These are phyloP conservation scores for Arenicola marina DNA, from an alignment of 2,888 invertebrate genomes.

Conservation along the genomic window DNA sequence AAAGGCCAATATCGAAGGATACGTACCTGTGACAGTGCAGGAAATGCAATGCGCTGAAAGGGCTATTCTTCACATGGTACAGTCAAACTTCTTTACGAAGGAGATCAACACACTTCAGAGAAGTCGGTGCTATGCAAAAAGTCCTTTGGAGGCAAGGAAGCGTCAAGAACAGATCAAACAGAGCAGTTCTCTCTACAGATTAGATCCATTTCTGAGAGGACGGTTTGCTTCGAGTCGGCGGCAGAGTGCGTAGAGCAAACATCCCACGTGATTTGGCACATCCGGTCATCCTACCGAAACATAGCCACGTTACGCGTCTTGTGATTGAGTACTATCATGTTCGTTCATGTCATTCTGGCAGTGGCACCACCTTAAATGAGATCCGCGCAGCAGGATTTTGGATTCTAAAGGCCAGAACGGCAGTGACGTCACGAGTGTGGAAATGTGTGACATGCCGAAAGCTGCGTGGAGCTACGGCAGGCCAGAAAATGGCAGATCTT, in stretches of 20 bases:
- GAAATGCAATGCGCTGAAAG: neutral
- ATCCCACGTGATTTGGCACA: constrained; percentile 4
- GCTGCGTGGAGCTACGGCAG: too few species aligned
- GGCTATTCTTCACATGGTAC: neutral
- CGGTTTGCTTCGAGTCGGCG: constrained; percentile 9
- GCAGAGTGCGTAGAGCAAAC: neutral
- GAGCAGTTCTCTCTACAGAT: neutral
- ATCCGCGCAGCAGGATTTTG: too few species aligned
- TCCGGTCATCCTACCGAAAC: constrained; percentile 4
- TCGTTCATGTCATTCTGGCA: too few species aligned
- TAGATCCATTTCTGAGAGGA: neutral
- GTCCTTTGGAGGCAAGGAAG: too few species aligned
- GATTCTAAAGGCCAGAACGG: too few species aligned
- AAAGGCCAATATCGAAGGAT: neutral
- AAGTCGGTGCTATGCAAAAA: too few species aligned
- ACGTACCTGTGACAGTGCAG: neutral
- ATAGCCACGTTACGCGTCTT: constrained; percentile 5
- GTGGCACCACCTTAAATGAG: too few species aligned
- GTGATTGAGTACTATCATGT: too few species aligned
- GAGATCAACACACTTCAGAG: too few species aligned
- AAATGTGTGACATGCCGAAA: too few species aligned
- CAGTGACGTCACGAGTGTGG: too few species aligned
- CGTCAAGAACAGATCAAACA: too few species aligned
- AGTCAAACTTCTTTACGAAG: neutral
- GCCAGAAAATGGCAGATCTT: constrained; percentile 51